Percentiles rank a stretch among this genome's conserved stretches.
Evolutionary conservation across 2,797 vertebrate genomes (phyloP).

Genomic region (Urophycis tenuis): DNA sequence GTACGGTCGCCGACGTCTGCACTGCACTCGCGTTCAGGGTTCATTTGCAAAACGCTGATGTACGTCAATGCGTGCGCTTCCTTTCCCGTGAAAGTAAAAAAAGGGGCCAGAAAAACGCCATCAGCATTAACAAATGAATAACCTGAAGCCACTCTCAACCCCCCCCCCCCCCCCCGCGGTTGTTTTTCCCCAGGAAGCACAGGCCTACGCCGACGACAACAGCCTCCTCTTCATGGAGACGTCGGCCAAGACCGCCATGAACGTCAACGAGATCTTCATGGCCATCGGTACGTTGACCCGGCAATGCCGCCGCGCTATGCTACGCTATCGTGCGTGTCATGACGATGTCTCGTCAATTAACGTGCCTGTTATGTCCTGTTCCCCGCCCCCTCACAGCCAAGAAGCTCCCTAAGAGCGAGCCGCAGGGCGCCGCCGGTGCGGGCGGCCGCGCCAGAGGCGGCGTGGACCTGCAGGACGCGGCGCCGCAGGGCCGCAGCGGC

Average conservation of each 20-base stretch:
- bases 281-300: slow-evolving; percentile 81
- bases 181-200: slow-evolving; percentile 79
- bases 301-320: not conserved
- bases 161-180: too few relatives aligned
- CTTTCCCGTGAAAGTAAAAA: too few relatives aligned
- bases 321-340: not conserved
- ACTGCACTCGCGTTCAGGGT: not conserved
- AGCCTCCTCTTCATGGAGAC: slow-evolving; percentile 98
- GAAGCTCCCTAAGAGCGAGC: slow-evolving; percentile 97
- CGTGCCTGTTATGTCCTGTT: not conserved
- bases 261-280: slow-evolving; percentile 98
- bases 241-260: slow-evolving; percentile 95
- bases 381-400: slow-evolving; percentile 75
- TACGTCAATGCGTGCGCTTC: too few relatives aligned
- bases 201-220: slow-evolving; percentile 93
- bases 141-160: not conserved
- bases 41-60: not conserved
- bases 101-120: not conserved
- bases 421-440: slow-evolving; percentile 74
- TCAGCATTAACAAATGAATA: not conserved
- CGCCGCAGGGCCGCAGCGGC: slow-evolving; percentile 81
- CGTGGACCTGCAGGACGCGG: slow-evolving; percentile 89
- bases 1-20: slow-evolving; percentile 52
- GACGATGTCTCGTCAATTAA: slow-evolving; percentile 9
- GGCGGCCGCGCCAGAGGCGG: slow-evolving; percentile 78